phyloP scores from a whole-genome alignment of 64 coral and sea anemone genomes.

The Montipora capricornis region DNA sequence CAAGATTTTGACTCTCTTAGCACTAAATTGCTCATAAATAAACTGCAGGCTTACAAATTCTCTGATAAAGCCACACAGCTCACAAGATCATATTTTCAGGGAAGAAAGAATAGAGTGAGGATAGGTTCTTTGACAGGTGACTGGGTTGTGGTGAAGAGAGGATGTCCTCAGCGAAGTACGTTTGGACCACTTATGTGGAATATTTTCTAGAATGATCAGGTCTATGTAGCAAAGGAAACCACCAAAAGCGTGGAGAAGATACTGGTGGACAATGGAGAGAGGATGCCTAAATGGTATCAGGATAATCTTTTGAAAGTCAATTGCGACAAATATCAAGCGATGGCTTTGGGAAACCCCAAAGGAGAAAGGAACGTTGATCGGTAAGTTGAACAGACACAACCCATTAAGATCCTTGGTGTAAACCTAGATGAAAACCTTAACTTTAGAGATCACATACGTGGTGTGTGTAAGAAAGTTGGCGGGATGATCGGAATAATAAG shows the following conservation, averaged over 20 bases:
- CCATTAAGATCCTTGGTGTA: not conserved
- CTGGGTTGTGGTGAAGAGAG: conserved; percentile 22
- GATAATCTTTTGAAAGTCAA: not conserved
- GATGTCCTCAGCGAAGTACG: conserved; percentile 33
- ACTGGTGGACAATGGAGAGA: not conserved
- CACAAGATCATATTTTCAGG: conserved; percentile 51
- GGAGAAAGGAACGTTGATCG: not conserved
- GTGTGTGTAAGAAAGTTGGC: conserved; percentile 21
- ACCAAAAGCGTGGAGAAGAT: not conserved
- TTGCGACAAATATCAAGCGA: not conserved
- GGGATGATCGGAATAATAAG: conserved; percentile 51
- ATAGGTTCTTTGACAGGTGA: conserved; percentile 38
- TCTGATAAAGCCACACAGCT: conserved; percentile 23
- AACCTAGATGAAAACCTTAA: not conserved
- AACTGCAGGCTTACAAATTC: conserved; percentile 48
- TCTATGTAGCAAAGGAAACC: not conserved
- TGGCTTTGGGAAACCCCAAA: not conserved
- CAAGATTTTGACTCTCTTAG: conserved; percentile 52
- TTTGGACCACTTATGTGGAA: conserved; percentile 19
- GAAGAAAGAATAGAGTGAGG: conserved; percentile 34
- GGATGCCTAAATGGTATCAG: conserved; percentile 8
- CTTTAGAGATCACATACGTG: not conserved
- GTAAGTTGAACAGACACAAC: conserved; percentile 9
- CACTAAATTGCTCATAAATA: conserved; percentile 27
- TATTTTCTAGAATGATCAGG: not conserved